These are phyloP conservation scores for Bambusicola thoracicus DNA, from an alignment of 2,113 vertebrate species.

Conservation along the genomic window DNA sequence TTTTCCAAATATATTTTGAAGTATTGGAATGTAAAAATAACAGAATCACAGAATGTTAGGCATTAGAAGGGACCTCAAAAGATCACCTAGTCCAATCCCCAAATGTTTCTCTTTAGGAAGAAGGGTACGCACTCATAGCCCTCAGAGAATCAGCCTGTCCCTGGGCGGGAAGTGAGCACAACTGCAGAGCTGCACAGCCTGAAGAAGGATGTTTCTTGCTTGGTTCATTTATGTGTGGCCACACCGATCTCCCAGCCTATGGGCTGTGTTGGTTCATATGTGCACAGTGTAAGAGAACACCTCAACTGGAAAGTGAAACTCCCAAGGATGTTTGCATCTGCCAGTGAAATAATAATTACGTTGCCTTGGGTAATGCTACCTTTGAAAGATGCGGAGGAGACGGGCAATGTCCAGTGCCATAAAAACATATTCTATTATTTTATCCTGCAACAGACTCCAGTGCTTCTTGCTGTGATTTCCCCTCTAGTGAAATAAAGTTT, in stretches of 20 bases:
- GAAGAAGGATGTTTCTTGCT: accelerated
- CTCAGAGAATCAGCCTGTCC: background rate
- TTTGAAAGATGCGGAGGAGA: background rate
- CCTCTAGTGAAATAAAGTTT: background rate
- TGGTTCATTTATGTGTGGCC: background rate
- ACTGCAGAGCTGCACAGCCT: background rate
- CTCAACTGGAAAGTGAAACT: background rate
- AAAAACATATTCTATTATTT: background rate
- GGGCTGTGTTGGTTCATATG: background rate
- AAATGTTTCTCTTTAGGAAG: background rate
- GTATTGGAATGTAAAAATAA: background rate
- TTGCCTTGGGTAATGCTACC: background rate
- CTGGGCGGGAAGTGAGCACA: background rate
- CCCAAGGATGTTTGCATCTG: background rate
- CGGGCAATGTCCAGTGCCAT: accelerated
- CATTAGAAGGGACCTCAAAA: too few relatives aligned
- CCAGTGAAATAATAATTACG: background rate
- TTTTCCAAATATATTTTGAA: background rate
- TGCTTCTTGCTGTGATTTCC: background rate
- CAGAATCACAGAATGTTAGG: too few relatives aligned
- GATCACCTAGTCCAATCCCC: too few relatives aligned
- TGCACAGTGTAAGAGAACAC: accelerated
- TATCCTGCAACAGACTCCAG: background rate
- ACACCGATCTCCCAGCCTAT: accelerated
- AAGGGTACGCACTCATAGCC: background rate